A percentile compares a stretch with the other conserved stretches of the same genome.
These are phyloP conservation scores for Flabesymbios commensalis DNA, from an alignment of 2,888 invertebrate species.

Conservation along the genomic window DNA sequence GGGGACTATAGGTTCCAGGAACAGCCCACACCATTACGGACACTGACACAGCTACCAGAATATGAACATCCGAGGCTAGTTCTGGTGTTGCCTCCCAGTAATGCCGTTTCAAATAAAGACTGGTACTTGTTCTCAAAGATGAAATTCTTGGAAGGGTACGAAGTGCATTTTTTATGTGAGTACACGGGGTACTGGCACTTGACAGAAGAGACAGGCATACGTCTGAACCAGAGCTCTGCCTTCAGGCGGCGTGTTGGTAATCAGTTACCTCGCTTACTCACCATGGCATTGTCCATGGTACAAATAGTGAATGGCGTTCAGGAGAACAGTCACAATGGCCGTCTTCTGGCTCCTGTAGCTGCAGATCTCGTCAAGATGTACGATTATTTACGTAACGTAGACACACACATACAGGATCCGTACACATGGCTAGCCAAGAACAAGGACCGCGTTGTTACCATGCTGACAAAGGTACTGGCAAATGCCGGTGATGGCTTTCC, in stretches of 20 bases:
- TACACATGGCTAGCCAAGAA: conserved; percentile 39
- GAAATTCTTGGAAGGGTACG: conserved; percentile 42
- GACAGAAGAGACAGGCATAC: conserved; percentile 37
- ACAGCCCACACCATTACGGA: conserved; percentile 19
- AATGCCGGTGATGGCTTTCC: conserved; percentile 39
- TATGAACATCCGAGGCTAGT: conserved; percentile 40
- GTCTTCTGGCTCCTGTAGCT: conserved; percentile 36
- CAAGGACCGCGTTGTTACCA: conserved; percentile 40
- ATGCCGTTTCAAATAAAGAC: conserved; percentile 32
- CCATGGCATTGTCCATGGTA: conserved; percentile 38
- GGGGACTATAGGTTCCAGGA: conserved; percentile 36
- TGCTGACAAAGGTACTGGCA: conserved; percentile 40
- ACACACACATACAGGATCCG: conserved; percentile 34
- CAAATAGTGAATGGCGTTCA: conserved; percentile 38
- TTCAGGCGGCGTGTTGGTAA: conserved; percentile 32
- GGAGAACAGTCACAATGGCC: conserved; percentile 35
- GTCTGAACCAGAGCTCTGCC: conserved; percentile 32
- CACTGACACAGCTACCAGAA: conserved; percentile 32
- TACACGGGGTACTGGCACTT: conserved; percentile 41
- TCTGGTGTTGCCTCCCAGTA: conserved; percentile 36
- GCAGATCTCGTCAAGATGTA: conserved; percentile 39
- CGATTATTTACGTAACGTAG: conserved; percentile 39
- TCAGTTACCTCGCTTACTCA: conserved; percentile 31
- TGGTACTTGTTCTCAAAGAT: conserved; percentile 38
- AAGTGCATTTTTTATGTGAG: conserved; percentile 41